Conservation (phyloP, 1,140 invertebrate species). For the Lucilia cuprina region DNA sequence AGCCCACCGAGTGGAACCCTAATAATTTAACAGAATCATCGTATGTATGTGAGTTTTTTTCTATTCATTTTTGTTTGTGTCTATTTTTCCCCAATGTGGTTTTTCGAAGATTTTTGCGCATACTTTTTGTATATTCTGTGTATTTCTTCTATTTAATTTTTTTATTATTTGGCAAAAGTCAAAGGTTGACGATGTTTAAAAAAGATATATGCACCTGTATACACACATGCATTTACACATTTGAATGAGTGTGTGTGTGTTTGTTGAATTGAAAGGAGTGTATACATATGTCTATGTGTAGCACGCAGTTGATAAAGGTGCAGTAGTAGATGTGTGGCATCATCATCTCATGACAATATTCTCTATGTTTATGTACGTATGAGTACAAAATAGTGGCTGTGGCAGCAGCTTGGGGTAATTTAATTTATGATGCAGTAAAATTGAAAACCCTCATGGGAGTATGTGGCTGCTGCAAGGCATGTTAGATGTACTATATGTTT, state of each 20-base stretch:
- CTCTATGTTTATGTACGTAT: constrained; percentile 2
- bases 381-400: neutral
- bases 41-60: too few species aligned
- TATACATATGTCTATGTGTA: neutral
- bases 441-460: constrained; percentile 54
- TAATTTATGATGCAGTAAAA: constrained; percentile 62
- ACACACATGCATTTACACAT: neutral
- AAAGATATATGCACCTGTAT: constrained; percentile 10
- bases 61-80: neutral
- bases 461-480: constrained; percentile 22
- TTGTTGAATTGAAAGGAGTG: neutral
- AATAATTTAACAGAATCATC: too few species aligned
- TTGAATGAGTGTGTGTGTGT: neutral
- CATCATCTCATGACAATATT: constrained; percentile 32
- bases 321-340: constrained; percentile 8
- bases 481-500: neutral
- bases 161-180: constrained; percentile 27
- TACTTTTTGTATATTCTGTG: constrained; percentile 27
- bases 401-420: constrained; percentile 48
- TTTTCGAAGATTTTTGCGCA: constrained; percentile 37
- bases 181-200: constrained; percentile 35
- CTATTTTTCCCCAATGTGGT: constrained; percentile 29
- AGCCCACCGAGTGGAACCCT: too few species aligned
- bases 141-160: constrained; percentile 12
- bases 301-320: constrained; percentile 25